Evolutionary conservation across 2,888 invertebrate species (phyloP), one percentile per base, ranked within the genome.

Genomic region (Minunthozetes semirufus): DNA sequence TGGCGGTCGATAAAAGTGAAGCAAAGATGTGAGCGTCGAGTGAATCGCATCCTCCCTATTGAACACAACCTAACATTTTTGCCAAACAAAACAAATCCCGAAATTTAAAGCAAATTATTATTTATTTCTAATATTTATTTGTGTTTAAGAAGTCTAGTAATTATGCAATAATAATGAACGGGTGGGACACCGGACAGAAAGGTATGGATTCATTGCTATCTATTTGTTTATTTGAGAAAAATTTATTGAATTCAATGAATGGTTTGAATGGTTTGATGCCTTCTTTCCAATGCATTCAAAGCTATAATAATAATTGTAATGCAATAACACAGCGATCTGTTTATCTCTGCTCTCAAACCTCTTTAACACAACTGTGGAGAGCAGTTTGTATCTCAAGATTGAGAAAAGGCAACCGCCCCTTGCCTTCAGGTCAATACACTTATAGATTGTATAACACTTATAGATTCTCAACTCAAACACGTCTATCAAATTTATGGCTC

Each of bases 1-100:
- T 38, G 66, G 59, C 63, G 66, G 66, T 66, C 66, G 66, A 66
- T 66, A 66, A 66, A 66, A 66, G 59, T 59, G 59, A 59, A 59
- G 66, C 66, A 38, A 66, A 66, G 42, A 66, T 66, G 66, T 66
- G 42, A 59, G 59, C 17, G 29, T 66, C 66, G 42, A 38, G 4
- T 66, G 50, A 19, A 63, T 63, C 63, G 66, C 66, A 66, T 66
- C 66, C 66, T 66, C 66, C 66, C 66, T 42, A 13, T 53, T 66
- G 15, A 22, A 42, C 1, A 42, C 13, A 33, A 42, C 66, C 38
- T 42, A 66, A 42, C 29, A 22, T 42, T 42, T 33, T 17, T 66
- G 19, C 42, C 66, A 42, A 66, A 66, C 66, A 42, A 66, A 66
- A 66, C 66, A 66, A 66, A 42, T n/a, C 66, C 22, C n/a, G 29